Evolutionary conservation across 2,113 vertebrate species (phyloP).

Genomic region (Vireo altiloquus): DNA sequence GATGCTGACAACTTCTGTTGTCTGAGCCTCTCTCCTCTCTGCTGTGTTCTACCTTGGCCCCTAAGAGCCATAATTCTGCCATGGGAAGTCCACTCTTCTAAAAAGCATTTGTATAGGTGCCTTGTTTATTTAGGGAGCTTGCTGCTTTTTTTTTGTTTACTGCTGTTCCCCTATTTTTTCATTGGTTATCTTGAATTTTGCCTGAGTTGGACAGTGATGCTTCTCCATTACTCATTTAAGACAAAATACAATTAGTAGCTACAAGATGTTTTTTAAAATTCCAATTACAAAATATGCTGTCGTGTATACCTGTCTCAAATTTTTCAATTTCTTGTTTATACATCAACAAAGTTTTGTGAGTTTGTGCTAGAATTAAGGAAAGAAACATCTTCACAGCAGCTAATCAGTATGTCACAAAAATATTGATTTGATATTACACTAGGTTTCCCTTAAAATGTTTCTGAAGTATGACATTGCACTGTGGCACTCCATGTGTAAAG

Average conservation of each 20-base stretch:
- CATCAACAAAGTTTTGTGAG: background rate
- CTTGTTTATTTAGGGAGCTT: background rate
- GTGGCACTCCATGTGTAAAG: background rate
- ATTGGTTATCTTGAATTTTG: background rate
- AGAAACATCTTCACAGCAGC: background rate
- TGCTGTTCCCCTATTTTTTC: background rate
- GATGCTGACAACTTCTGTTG: background rate
- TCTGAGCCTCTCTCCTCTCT: background rate
- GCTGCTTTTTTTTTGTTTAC: background rate
- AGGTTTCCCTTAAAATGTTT: background rate
- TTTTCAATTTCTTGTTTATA: background rate
- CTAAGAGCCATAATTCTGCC: background rate
- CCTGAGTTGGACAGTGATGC: background rate
- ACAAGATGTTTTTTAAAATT: background rate
- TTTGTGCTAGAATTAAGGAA: background rate
- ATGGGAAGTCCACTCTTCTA: background rate
- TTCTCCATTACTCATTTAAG: background rate
- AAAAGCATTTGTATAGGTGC: background rate
- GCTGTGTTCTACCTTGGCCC: background rate
- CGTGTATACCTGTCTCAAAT: background rate
- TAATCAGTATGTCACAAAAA: background rate
- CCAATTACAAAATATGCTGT: rapidly evolving
- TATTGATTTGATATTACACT: background rate
- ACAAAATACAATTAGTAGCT: background rate
- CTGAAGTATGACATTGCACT: background rate